Conservation (phyloP, 2,797 vertebrate species). For the Gymnocypris eckloni region DNA sequence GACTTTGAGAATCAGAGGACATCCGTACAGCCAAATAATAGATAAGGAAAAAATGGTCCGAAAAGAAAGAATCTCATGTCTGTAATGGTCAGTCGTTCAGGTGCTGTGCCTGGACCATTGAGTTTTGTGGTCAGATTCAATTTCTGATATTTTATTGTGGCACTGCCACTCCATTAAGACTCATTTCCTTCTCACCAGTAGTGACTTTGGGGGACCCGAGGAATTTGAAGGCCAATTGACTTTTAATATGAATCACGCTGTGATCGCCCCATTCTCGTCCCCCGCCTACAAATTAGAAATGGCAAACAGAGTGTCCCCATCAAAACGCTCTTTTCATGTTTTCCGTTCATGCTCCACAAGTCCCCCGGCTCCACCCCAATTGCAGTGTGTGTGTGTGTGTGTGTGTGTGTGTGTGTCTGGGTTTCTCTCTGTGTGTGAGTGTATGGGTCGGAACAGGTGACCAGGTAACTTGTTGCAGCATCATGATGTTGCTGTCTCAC, state of each 20-base stretch:
- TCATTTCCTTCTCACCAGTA: conserved; percentile 67
- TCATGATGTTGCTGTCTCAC: not conserved
- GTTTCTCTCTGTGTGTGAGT: conserved; percentile 11
- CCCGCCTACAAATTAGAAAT: conserved; percentile 75
- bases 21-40: conserved; percentile 58
- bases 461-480: not conserved
- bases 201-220: conserved; percentile 77
- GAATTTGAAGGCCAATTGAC: conserved; percentile 85
- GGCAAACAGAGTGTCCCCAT: conserved; percentile 66
- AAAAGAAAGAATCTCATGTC: conserved; percentile 67
- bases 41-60: conserved; percentile 51
- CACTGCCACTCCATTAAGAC: conserved; percentile 71
- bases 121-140: conserved; percentile 80
- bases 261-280: conserved; percentile 76
- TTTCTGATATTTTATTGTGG: conserved; percentile 74
- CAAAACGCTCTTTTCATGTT: conserved; percentile 63
- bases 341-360: conserved; percentile 63
- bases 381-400: conserved; percentile 28
- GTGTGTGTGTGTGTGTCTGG: not conserved
- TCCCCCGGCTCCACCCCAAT: conserved; percentile 56
- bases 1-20: conserved; percentile 50
- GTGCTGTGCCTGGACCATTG: conserved; percentile 76
- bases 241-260: conserved; percentile 84
- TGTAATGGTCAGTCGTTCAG: conserved; percentile 75
- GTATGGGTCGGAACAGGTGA: conserved; percentile 22